A percentile compares a stretch with the other conserved stretches of the same genome.
Evolutionary conservation across 2,113 vertebrate species (phyloP).

Genomic region (Sceloporus undulatus): DNA sequence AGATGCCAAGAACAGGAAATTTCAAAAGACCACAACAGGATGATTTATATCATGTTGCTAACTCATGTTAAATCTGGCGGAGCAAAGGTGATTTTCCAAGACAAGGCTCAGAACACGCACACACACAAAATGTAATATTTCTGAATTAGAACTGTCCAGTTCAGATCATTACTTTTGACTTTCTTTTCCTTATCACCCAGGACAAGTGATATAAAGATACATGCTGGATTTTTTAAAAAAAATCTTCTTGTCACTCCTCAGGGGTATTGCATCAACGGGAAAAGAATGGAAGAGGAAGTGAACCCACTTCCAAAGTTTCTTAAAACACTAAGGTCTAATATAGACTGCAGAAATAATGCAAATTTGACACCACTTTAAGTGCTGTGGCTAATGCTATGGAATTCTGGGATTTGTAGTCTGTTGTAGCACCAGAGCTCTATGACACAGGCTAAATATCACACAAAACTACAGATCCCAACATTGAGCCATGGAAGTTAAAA

Average conservation of each 20-base stretch:
- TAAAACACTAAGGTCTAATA: no score
- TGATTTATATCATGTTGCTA: not conserved
- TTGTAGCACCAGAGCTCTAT: no score
- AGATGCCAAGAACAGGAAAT: slow-evolving; percentile 32
- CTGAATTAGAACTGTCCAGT: not conserved
- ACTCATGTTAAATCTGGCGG: not conserved
- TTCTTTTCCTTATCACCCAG: not conserved
- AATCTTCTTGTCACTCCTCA: no score
- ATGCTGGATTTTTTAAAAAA: no score
- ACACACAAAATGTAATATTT: not conserved
- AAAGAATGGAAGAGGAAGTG: not conserved
- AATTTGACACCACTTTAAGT: not conserved
- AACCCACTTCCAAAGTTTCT: not conserved
- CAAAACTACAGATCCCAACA: no score
- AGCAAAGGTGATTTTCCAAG: not conserved
- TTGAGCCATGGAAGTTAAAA: not conserved
- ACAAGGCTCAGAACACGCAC: not conserved
- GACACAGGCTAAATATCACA: no score
- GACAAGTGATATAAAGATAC: not conserved
- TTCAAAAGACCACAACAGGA: not conserved
- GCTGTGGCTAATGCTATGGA: not conserved
- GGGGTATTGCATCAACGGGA: not conserved
- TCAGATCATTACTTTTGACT: not conserved
- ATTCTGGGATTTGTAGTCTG: no score
- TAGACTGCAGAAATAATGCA: no score